Evolutionary conservation across 2,888 invertebrate genomes (phyloP), one percentile per base, ranked within the genome.

Genomic region (Schizaphis graminum): DNA sequence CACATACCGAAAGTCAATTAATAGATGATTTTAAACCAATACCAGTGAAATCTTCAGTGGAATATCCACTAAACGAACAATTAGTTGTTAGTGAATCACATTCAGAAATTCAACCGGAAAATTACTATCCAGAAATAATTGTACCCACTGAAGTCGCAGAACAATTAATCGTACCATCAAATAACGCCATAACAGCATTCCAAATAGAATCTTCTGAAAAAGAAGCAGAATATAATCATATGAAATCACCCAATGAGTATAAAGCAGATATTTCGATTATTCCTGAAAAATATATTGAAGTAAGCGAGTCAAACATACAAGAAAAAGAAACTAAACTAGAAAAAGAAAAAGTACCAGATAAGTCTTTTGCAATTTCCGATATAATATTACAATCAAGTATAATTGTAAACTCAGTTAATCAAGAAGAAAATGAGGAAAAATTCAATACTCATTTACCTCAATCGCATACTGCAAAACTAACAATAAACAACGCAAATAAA

Each of bases 121-220:
- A 98, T 96, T 98, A 97, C 95, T 97, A 97, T 95, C 98, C 98
- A 7, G 97, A 98, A 96, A 96, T 97, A 91, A 97, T 98, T 95
- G 98, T 98, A 3, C 97, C 98, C 0, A 98, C 98, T 4, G 98
- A 98, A 96, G 96, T 97, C 24, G 98, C 98, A 8, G 97, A 96
- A 49, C 96, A 97, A 95, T 96, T 97, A 94, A 96, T 98, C 0
- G 96, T 97, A 57, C 96, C 97, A 26, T 97, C 97, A 95, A 97
- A 97, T 95, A 97, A 97, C 95, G 96, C 97, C 88, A 96, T 97
- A 10, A 95, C 95, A 0, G 97, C 97, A 35, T 97, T 97, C 96
- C 97, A 97, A 95, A 97, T 97, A 95, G 96, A 97, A 95, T 96
- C 97, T 1, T 97, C 97, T 94, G 98, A 98, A 96, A 96, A 97